Evolutionary conservation across 2,888 invertebrate species (phyloP), one percentile per base, ranked within the genome.

Genomic region (Nemurella pictetii): DNA sequence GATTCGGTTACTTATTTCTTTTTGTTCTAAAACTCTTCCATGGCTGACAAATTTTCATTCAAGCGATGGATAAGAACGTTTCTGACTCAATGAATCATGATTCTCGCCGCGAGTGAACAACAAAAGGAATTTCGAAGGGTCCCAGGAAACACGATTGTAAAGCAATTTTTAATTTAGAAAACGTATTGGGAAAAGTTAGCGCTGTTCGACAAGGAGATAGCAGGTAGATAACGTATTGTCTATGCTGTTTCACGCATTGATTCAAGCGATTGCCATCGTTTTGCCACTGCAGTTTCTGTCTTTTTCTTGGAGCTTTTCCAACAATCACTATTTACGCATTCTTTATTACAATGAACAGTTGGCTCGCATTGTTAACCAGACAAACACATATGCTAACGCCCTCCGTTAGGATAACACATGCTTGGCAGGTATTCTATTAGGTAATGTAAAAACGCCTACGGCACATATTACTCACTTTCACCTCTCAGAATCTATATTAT

Each of bases 401-500:
- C 78, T 78, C 15, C 9, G 7, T 25, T 12, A 55, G 55, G 28
- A 78, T 78, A 78, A 78, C 78, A 78, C 29, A 78, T 78, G 78
- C 78, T 78, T 78, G 78, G 78, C 78, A 78, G 78, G 78, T 78
- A 29, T 78, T 28, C 30, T 78, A 78, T 78, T 29, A 78, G 27
- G 78, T 78, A 78, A 78, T 55, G 1, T 55, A 55, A 55, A 20
- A 55, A 55, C 55, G 55, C 55, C 55, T 20, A 55, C 55, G 55
- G 55, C 55, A 55, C 55, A 20, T 55, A 55, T 55, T 55, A 55
- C 55, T 55, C 55, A 55, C 55, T 55, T 55, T 55, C 55, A 55
- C 55, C 55, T 55, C 12, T 15, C 55, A 55, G 55, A 55, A 55
- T 55, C 55, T 55, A 55, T 55, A 3, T 12, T 55, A 55, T 55